Conservation (phyloP, 2,797 vertebrate genomes). For the Atherinosoma microstoma region DNA sequence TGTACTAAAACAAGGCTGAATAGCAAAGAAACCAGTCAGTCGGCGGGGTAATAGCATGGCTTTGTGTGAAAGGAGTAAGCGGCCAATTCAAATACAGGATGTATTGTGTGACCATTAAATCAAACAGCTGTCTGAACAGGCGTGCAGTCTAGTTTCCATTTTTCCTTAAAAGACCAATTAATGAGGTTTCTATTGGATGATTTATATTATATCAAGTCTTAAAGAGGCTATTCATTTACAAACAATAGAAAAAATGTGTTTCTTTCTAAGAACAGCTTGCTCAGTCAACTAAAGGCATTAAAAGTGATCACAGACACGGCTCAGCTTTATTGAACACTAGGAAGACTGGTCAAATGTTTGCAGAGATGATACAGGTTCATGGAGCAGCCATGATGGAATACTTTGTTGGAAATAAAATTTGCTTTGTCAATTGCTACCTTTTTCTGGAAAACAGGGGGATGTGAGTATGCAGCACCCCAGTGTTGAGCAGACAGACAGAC, state of each 20-base stretch:
- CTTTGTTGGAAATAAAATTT: no score
- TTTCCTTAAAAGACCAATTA: slow-evolving; percentile 70
- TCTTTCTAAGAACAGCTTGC: slow-evolving; percentile 9
- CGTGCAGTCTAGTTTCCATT: slow-evolving; percentile 61
- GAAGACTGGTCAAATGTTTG: background rate
- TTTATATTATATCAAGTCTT: slow-evolving; percentile 60
- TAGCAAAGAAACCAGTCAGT: slow-evolving; percentile 68
- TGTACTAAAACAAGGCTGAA: slow-evolving; percentile 76
- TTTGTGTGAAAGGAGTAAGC: slow-evolving; percentile 72
- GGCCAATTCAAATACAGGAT: slow-evolving; percentile 82
- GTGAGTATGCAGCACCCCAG: no score
- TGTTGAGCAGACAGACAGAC: no score
- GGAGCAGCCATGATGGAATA: no score
- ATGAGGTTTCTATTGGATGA: slow-evolving; percentile 62
- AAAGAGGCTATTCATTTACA: slow-evolving; percentile 58
- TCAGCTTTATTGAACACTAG: slow-evolving; percentile 10
- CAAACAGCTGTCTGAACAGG: slow-evolving; percentile 67
- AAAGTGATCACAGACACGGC: background rate
- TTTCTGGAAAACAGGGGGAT: no score
- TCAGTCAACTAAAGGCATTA: background rate
- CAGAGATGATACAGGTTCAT: no score
- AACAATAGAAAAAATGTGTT: slow-evolving; percentile 9
- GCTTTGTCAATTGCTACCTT: no score
- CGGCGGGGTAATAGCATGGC: slow-evolving; percentile 72
- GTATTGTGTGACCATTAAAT: slow-evolving; percentile 69